Evolutionary conservation across 2,888 invertebrate species (phyloP).

Genomic region (Eristalis arbustorum): DNA sequence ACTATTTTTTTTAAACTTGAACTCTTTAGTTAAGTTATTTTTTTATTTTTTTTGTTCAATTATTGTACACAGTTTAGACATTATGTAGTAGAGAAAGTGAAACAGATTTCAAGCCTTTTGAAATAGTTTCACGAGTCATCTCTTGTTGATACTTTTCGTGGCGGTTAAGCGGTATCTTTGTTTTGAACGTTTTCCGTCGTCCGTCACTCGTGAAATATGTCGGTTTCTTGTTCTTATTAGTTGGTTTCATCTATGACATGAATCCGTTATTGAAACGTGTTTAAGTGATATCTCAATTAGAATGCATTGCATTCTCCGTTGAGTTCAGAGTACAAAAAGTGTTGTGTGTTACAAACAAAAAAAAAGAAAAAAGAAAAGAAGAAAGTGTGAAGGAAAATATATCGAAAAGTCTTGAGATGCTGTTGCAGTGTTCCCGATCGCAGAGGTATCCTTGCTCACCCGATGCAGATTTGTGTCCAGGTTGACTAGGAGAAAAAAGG

Average conservation of each 20-base stretch:
- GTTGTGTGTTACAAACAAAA: slow-evolving; percentile 20
- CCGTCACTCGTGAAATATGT: slow-evolving; percentile 23
- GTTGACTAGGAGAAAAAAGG: background rate
- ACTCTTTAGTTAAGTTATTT: slow-evolving; percentile 72
- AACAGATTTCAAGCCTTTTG: background rate
- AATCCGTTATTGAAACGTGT: slow-evolving; percentile 31
- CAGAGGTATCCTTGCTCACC: slow-evolving; percentile 28
- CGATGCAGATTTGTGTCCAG: slow-evolving; percentile 5
- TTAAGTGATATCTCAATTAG: slow-evolving; percentile 38
- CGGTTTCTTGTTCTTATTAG: background rate
- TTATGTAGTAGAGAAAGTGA: slow-evolving; percentile 18
- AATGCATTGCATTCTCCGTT: background rate
- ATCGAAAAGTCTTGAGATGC: slow-evolving; percentile 29
- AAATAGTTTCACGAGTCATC: background rate
- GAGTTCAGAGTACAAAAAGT: slow-evolving; percentile 23
- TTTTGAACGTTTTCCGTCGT: slow-evolving; percentile 25
- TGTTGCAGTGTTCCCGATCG: slow-evolving; percentile 40
- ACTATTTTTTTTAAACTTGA: slow-evolving; percentile 75
- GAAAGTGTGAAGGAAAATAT: background rate
- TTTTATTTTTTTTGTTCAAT: slow-evolving; percentile 61
- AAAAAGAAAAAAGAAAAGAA: slow-evolving; percentile 15
- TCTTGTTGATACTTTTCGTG: background rate
- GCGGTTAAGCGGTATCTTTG: background rate
- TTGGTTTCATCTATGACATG: slow-evolving; percentile 16
- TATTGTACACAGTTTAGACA: slow-evolving; percentile 51